Conservation (phyloP, 2,888 invertebrate species). For the Rhagonycha fulva region DNA sequence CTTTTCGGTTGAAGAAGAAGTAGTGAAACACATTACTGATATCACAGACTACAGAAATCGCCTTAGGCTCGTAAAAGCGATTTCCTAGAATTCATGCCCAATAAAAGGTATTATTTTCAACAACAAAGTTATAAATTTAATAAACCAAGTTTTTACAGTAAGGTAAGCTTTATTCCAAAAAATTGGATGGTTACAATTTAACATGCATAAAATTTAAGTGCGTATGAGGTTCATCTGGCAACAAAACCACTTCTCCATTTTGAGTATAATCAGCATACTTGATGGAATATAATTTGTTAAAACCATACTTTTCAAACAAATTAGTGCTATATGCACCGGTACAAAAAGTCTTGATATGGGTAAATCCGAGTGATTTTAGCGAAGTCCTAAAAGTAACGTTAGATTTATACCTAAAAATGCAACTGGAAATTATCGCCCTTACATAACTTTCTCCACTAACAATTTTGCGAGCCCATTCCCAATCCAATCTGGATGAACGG, state of each 20-base stretch:
- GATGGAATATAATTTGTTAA: conserved; percentile 66
- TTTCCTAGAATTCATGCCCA: no score
- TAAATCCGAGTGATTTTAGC: conserved; percentile 58
- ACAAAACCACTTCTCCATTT: conserved; percentile 66
- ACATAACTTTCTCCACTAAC: conserved; percentile 52
- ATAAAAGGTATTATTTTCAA: no score
- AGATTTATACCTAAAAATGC: no score
- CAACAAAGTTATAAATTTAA: neutral
- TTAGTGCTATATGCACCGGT: conserved; percentile 77
- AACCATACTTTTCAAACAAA: conserved; percentile 72
- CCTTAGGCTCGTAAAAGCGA: no score
- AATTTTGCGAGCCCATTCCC: conserved; percentile 68
- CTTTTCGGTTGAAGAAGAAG: no score
- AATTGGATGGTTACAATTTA: neutral
- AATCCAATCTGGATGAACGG: conserved; percentile 68
- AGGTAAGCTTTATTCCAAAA: neutral
- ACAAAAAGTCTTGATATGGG: conserved; percentile 71
- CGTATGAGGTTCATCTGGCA: conserved; percentile 60
- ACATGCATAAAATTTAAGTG: conserved; percentile 42
- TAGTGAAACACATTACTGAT: no score
- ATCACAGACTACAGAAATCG: no score
- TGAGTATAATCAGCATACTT: conserved; percentile 68
- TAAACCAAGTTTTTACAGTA: neutral
- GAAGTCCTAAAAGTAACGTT: conserved; percentile 56
- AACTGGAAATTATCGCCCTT: neutral